Evolutionary conservation across 1,140 invertebrate species (phyloP).

Genomic region (Drosophila repletoides): DNA sequence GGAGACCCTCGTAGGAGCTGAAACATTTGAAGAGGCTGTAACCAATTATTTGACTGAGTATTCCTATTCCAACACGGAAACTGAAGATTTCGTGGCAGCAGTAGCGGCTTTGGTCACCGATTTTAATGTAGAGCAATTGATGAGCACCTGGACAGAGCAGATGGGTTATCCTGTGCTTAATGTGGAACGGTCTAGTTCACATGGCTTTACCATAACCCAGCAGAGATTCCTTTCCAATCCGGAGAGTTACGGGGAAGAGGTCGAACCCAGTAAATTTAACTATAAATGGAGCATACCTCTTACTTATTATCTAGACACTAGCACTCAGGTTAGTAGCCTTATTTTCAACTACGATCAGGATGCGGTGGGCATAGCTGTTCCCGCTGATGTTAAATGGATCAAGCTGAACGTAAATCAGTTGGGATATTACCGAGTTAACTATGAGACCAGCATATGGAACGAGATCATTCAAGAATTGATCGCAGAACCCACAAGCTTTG

Average conservation of each 20-base stretch:
- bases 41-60: conserved; percentile 89
- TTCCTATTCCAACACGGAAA: conserved; percentile 90
- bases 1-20: conserved; percentile 90
- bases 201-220: conserved; percentile 86
- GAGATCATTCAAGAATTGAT: conserved; percentile 85
- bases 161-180: conserved; percentile 94
- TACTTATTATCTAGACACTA: conserved; percentile 84
- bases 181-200: conserved; percentile 82
- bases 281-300: conserved; percentile 93
- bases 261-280: conserved; percentile 84
- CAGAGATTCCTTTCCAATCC: conserved; percentile 88
- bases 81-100: conserved; percentile 89
- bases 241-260: conserved; percentile 82
- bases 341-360: conserved; percentile 61
- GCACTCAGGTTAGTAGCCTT: conserved; percentile 56
- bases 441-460: conserved; percentile 87
- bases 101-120: conserved; percentile 82
- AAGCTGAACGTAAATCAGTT: conserved; percentile 93
- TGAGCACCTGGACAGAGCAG: conserved; percentile 96
- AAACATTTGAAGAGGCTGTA: conserved; percentile 89
- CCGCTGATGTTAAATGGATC: conserved; percentile 85
- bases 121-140: conserved; percentile 86
- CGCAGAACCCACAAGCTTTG: conserved; percentile 82
- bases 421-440: conserved; percentile 95
- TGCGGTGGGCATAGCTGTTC: not conserved